phyloP scores from a whole-genome alignment of 2,113 vertebrate genomes.

The Melanerpes aurifrons region DNA sequence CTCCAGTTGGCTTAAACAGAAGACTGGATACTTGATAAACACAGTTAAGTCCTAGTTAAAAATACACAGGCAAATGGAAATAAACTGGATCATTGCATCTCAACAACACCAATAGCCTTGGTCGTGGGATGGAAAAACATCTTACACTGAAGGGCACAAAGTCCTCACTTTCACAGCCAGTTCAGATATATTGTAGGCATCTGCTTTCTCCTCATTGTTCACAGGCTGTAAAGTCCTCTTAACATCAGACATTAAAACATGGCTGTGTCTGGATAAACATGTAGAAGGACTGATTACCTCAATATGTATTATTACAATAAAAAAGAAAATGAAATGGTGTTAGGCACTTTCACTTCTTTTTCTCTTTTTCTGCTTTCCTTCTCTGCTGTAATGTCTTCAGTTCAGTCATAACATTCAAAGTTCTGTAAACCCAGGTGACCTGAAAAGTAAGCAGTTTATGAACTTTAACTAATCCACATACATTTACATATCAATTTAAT shows the following conservation, averaged over 20 bases:
- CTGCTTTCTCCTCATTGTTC: not conserved
- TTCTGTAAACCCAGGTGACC: slow-evolving; percentile 90
- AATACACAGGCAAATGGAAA: not conserved
- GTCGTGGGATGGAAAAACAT: not conserved
- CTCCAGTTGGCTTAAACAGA: not conserved
- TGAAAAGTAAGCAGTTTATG: slow-evolving; percentile 56
- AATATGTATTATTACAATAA: not conserved
- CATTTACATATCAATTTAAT: not conserved
- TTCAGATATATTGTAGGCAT: not conserved
- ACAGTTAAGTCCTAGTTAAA: not conserved
- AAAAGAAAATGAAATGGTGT: not conserved
- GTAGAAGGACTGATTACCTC: not conserved
- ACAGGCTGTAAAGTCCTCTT: not conserved
- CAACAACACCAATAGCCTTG: not conserved
- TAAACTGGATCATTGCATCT: not conserved
- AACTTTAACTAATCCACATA: not conserved
- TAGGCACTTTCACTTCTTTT: slow-evolving; percentile 51
- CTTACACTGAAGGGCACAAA: not conserved
- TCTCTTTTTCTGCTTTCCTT: slow-evolving; percentile 75
- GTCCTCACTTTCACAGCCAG: not conserved
- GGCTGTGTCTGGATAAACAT: not conserved
- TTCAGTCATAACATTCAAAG: slow-evolving; percentile 89
- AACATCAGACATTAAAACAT: not conserved
- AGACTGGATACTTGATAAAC: not conserved
- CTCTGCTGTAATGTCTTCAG: slow-evolving; percentile 86